Evolutionary conservation across 2,797 vertebrate genomes (phyloP).

Genomic region (Pelobates cultripes): DNA sequence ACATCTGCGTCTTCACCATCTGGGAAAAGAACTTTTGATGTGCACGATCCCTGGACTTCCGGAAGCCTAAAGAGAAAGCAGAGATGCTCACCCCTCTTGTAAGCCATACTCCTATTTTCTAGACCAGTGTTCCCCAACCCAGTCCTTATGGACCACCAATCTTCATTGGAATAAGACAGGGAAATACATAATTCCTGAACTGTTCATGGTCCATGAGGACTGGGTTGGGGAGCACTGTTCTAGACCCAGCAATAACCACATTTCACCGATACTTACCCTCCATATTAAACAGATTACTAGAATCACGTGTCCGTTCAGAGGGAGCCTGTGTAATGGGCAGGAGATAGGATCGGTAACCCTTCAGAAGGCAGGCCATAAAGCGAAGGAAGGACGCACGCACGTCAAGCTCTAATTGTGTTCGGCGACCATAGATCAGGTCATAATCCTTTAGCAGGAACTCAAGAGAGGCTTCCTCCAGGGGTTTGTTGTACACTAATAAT

Average conservation of each 20-base stretch:
- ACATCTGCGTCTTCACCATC: conserved; percentile 90
- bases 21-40: conserved; percentile 89
- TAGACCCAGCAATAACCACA: not conserved
- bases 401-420: conserved; percentile 90
- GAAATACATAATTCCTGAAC: no score
- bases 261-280: conserved; percentile 74
- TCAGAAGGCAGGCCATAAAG: conserved; percentile 90
- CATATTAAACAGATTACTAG: conserved; percentile 87
- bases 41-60: conserved; percentile 88
- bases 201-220: no score
- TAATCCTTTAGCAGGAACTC: conserved; percentile 91
- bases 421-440: conserved; percentile 83
- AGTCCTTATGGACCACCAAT: no score
- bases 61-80: conserved; percentile 74
- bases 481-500: conserved; percentile 82
- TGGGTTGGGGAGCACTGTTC: no score
- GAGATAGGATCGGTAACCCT: conserved; percentile 86
- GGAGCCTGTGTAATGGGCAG: conserved; percentile 87
- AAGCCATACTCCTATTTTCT: no score
- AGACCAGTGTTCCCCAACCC: no score
- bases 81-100: no score
- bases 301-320: conserved; percentile 81
- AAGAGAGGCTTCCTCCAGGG: conserved; percentile 87
- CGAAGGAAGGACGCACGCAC: conserved; percentile 89
- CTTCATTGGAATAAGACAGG: no score